Conservation (phyloP, 2,888 invertebrate genomes). For the Trissonchulus sp. region DNA sequence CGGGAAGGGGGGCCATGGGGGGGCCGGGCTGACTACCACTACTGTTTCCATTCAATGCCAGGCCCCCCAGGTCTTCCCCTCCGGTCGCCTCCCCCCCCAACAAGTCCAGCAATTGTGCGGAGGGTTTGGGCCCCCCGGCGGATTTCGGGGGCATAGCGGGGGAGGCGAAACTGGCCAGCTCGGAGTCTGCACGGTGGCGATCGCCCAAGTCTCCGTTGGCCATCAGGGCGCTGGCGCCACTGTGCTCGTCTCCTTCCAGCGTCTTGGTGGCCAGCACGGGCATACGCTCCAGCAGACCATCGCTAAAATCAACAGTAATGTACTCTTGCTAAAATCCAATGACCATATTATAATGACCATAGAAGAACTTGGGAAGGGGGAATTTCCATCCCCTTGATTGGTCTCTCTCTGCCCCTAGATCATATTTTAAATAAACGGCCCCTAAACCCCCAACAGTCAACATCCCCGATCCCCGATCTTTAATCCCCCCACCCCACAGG, state of each 20-base stretch:
- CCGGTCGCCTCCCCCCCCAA: neutral
- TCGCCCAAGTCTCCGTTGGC: neutral
- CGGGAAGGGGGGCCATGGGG: neutral
- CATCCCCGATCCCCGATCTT: too few species aligned
- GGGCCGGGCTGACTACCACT: neutral
- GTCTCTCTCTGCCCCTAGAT: too few species aligned
- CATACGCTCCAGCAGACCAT: constrained; percentile 90
- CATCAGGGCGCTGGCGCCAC: neutral
- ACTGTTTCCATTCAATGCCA: neutral
- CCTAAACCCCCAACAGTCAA: too few species aligned
- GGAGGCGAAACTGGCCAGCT: neutral
- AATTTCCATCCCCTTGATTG: too few species aligned
- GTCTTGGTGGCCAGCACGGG: constrained; percentile 73
- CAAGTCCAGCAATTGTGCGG: constrained; percentile 24
- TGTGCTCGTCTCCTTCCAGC: constrained; percentile 46
- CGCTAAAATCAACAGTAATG: constrained; percentile 44
- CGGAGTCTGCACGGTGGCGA: neutral
- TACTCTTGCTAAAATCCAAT: neutral
- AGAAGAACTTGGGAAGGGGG: too few species aligned
- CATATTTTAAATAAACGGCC: too few species aligned
- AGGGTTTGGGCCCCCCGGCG: neutral
- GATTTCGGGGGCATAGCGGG: neutral
- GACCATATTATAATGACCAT: too few species aligned
- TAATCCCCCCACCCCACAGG: too few species aligned
- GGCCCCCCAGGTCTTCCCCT: neutral